Base-by-base conservation (phyloP, 2,797 vertebrate genomes). In the Oreochromis grahami region DNA sequence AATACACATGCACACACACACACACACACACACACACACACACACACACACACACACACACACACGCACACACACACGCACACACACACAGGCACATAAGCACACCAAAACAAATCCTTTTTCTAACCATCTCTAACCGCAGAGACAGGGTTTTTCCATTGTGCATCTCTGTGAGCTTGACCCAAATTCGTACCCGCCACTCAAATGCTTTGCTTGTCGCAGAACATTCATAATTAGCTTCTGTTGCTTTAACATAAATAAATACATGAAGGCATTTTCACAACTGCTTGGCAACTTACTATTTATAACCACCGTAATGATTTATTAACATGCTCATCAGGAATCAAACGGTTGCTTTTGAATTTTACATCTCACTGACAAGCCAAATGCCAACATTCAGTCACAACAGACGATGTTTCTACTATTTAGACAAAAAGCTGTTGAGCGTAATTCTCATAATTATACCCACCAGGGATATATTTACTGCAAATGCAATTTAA, bases 181-280 rank as follows among this genome's bases (percentile, higher is more conserved):
- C 94, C 94, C 89, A 95, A 93, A 93, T 95, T 93, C 82, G 8
- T 56, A 78, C 83, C 89, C 84, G 83, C 84, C 85, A 53, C 84
- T 91, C 29, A 50, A 91, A 94, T 94, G 88, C 92, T 93, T 93
- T 93, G 87, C 93, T 91, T 88, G 91, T 94, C 91, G 93, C 90
- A 88, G 89, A 92, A 88, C 92, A 95, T 95, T 87, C 80, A 95
- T 95, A 93, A 95, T 95, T 94, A 91, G 95, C 91, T 90, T 79
- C 87, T 92, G 91, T 93, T 94, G 89, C 94, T 94, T 96, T 95
- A 96, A 94, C 89, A 95, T 96, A 93, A 95, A 95, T 95, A 95
- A 95, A 95, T 94, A 95, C 92, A 94, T 95, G 92, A 94, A 95
- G 94, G 90, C 76, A 91, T 93, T 95, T 89, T 92, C 88, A 91